phyloP scores from a whole-genome alignment of 2,113 vertebrate genomes.

The Australoheros scitulus region DNA sequence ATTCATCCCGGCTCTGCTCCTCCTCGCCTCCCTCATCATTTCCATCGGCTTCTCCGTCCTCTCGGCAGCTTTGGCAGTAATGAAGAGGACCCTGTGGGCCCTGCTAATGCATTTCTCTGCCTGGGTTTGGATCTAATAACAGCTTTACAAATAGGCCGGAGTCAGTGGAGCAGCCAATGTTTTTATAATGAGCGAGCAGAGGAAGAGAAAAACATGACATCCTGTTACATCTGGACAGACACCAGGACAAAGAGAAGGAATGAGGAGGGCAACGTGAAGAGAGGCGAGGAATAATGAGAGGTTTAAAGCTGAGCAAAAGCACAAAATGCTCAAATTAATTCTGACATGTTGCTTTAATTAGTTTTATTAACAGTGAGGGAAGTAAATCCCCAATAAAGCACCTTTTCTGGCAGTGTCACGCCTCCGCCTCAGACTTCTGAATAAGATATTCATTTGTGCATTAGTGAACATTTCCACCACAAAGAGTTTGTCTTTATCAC shows the following conservation, averaged over 20 bases:
- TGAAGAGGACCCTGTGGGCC: not conserved
- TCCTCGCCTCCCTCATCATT: not conserved
- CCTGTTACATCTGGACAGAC: not conserved
- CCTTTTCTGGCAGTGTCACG: not conserved
- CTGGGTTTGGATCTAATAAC: conserved; percentile 35
- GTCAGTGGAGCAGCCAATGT: not conserved
- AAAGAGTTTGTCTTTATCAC: not conserved
- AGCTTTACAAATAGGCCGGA: conserved; percentile 13
- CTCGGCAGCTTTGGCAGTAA: not conserved
- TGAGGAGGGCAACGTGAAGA: not conserved
- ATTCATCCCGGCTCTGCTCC: not conserved
- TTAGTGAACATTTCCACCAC: not conserved
- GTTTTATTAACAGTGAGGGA: not conserved
- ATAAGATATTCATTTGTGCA: not conserved
- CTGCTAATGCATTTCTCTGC: conserved; percentile 11
- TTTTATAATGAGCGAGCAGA: conserved; percentile 18
- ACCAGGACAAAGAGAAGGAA: not conserved
- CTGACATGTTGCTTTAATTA: not conserved
- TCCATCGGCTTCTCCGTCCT: not conserved
- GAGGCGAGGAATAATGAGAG: not conserved
- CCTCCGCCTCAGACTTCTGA: not conserved
- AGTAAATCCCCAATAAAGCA: not conserved
- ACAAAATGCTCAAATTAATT: not conserved
- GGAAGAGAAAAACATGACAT: not conserved
- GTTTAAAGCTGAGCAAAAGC: not conserved